Evolutionary conservation across 2,888 invertebrate species (phyloP).

Genomic region (Sinhomidia bicolor): DNA sequence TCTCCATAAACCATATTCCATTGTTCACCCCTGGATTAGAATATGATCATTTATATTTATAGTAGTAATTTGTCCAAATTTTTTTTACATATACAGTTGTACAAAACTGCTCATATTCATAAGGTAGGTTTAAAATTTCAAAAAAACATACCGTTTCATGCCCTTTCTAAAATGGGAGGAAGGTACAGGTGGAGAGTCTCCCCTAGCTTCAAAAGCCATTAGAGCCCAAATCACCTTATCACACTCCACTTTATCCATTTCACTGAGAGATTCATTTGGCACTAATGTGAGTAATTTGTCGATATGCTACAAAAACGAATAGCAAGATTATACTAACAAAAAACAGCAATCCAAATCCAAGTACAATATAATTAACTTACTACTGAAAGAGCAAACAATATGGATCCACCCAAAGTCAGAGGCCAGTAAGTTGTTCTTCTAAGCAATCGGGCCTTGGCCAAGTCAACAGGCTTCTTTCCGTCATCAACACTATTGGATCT

Average conservation of each 20-base stretch:
- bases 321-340: no score
- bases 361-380: conserved; percentile 50
- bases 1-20: conserved; percentile 96
- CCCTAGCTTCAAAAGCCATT: conserved; percentile 79
- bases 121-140: no score
- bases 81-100: no score
- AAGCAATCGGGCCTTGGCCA: conserved; percentile 87
- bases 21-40: conserved; percentile 89
- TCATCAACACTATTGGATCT: conserved; percentile 71
- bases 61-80: no score
- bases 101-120: no score
- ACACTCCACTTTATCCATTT: conserved; percentile 77
- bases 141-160: conserved; percentile 81
- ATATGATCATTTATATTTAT: no score
- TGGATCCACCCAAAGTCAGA: conserved; percentile 86
- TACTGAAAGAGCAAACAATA: conserved; percentile 77
- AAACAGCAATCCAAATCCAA: background rate
- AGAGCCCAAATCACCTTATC: conserved; percentile 78
- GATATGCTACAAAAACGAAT: conserved; percentile 75
- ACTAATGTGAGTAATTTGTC: conserved; percentile 74
- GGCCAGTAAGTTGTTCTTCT: conserved; percentile 90
- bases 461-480: conserved; percentile 83
- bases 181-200: conserved; percentile 79
- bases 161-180: conserved; percentile 82
- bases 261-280: conserved; percentile 76